Percentiles rank a stretch among this genome's conserved stretches.
Evolutionary conservation across 2,797 vertebrate genomes (phyloP).

Genomic region (Pseudochirops cupreus): DNA sequence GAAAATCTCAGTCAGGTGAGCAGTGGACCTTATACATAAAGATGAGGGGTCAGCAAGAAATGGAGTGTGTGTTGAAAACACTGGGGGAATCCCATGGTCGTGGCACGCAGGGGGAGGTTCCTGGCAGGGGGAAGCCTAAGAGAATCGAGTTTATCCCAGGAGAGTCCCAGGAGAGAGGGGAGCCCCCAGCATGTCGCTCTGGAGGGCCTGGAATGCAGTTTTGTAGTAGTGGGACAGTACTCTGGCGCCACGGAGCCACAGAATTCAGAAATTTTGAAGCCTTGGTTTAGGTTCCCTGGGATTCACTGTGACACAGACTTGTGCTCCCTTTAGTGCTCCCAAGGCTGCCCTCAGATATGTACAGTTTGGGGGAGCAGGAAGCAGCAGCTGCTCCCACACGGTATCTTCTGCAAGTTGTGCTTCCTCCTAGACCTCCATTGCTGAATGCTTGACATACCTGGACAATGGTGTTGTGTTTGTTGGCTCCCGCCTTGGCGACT

Average conservation of each 20-base stretch:
- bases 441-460: constrained; percentile 97
- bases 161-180: background rate
- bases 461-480: constrained; percentile 99
- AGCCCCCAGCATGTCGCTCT: background rate
- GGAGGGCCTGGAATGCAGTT: background rate
- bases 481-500: constrained; percentile 97
- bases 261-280: background rate
- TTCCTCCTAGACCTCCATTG: constrained; percentile 93
- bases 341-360: background rate
- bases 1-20: background rate
- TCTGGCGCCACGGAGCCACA: background rate
- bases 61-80: background rate
- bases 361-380: background rate
- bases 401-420: background rate
- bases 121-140: background rate
- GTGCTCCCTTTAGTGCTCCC: background rate
- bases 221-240: background rate
- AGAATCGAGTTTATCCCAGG: background rate
- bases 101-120: background rate
- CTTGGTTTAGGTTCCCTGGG: background rate
- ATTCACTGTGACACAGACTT: background rate
- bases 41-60: background rate
- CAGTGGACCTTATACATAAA: background rate
- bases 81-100: too few species aligned
- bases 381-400: background rate